These are phyloP conservation scores for Oppia nitens DNA, from an alignment of 1,140 invertebrate genomes.

Conservation along the genomic window DNA sequence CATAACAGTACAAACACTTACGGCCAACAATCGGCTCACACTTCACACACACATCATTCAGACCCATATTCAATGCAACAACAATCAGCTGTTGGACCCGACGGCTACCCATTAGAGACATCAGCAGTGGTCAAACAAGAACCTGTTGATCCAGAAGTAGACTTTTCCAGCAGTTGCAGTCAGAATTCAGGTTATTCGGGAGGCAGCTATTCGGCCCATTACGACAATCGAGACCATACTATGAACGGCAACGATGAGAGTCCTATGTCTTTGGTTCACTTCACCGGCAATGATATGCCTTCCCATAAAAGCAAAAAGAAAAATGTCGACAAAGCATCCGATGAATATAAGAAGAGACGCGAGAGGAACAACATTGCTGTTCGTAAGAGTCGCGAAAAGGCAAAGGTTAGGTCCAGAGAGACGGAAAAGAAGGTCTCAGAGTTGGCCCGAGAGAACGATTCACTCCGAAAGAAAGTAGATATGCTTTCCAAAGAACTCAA, in stretches of 20 bases:
- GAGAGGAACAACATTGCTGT: constrained; percentile 96
- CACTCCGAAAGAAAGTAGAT: constrained; percentile 80
- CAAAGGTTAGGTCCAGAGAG: constrained; percentile 76
- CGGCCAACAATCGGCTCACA: no score
- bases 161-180: constrained; percentile 19
- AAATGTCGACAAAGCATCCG: constrained; percentile 63
- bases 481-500: constrained; percentile 78
- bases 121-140: constrained; percentile 19
- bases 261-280: constrained; percentile 1
- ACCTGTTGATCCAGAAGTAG: constrained; percentile 17
- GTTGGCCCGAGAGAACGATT: constrained; percentile 77
- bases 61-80: constrained; percentile 19
- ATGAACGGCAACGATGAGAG: not conserved
- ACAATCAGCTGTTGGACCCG: constrained; percentile 16
- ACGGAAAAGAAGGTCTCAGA: constrained; percentile 87
- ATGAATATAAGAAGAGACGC: constrained; percentile 75
- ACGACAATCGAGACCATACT: not conserved
- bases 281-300: not conserved
- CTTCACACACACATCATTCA: not conserved
- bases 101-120: constrained; percentile 21
- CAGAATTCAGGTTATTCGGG: constrained; percentile 11
- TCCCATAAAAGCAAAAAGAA: constrained; percentile 16
- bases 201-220: constrained; percentile 14
- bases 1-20: not conserved
- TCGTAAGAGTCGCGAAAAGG: constrained; percentile 86